Base-by-base conservation (phyloP, 2,797 vertebrate species). In the Hafferia zeledoni region DNA sequence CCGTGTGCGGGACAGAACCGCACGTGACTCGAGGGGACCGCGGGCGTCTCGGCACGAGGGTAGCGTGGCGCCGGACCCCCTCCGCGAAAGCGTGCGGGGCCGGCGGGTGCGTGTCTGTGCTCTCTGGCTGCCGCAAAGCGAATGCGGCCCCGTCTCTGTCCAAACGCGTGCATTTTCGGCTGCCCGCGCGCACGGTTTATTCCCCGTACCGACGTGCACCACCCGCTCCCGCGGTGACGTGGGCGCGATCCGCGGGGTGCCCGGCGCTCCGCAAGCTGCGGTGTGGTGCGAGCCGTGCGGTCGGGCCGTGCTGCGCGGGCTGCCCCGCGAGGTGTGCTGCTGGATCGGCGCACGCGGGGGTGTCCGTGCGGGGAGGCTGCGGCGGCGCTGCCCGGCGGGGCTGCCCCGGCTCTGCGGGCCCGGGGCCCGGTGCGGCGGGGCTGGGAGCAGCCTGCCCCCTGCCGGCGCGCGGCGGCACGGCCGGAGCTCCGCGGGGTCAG, bases 381-480 rank as follows among this genome's bases (percentile, higher is more conserved):
- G 60, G 6, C n/a, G 9, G 44, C 39, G 8, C 25, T 27, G n/a
- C 27, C 11, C 69, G 8, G 24, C 24, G 7, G 28, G 6, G 22
- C 23, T 50, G 30, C n/a, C 35, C 6, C 22, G 39, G 18, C n/a
- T 41, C 70, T 15, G 70, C 35, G 16, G 46, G 27, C 46, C 13
- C 56, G 14, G 52, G 9, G 60, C 31, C 49, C 55, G 43, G 18
- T 13, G 39, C 79, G 65, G 65, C 25, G 56, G 83, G 77, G 69
- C 41, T 39, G 61, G 49, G 87, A 31, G 37, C 75, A 43, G 74
- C 47, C 88, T 78, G 95, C 95, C 95, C 95, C 90, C 93, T 94
- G 64, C 93, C 56, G 95, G 91, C 44, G 25, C 3, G 11, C 24
- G 30, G 64, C 24, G 81, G 67, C 46, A 79, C 41, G 56, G 56